Evolutionary conservation across 2,797 vertebrate species (phyloP).

Genomic region (Amniataba percoides): DNA sequence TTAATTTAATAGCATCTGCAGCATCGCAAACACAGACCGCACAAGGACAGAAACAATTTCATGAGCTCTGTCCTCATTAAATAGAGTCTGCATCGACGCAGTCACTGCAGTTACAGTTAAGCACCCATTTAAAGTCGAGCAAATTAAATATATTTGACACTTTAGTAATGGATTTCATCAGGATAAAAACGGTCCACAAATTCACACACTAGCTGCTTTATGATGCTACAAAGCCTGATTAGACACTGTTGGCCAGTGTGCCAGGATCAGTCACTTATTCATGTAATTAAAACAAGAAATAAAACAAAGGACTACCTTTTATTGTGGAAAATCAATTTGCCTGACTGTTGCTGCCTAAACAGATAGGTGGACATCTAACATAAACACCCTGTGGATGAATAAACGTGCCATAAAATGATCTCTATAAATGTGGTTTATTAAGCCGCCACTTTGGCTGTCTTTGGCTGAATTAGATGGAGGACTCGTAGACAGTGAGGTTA

Average conservation of each 20-base stretch:
- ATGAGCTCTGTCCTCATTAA: neutral
- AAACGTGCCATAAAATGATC: neutral
- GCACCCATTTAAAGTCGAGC: no score
- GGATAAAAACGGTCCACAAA: no score
- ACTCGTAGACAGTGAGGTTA: conserved; percentile 3
- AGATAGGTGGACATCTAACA: neutral
- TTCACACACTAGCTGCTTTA: no score
- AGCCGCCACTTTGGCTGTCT: neutral
- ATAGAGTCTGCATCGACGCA: neutral
- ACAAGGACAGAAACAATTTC: neutral
- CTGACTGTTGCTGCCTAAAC: neutral
- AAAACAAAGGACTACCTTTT: neutral
- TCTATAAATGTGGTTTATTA: neutral
- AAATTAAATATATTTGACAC: no score
- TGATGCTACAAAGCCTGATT: no score
- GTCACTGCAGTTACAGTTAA: no score
- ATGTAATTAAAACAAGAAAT: neutral
- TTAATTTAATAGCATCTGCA: conserved; percentile 6
- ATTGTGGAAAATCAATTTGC: neutral
- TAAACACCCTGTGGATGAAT: neutral
- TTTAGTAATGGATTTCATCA: no score
- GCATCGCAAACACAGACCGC: conserved; percentile 3
- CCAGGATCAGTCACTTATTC: neutral
- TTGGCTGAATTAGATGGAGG: conserved; percentile 15
- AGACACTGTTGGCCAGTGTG: no score